phyloP scores from a whole-genome alignment of 2,797 vertebrate species.

The Gephyroberyx darwinii region DNA sequence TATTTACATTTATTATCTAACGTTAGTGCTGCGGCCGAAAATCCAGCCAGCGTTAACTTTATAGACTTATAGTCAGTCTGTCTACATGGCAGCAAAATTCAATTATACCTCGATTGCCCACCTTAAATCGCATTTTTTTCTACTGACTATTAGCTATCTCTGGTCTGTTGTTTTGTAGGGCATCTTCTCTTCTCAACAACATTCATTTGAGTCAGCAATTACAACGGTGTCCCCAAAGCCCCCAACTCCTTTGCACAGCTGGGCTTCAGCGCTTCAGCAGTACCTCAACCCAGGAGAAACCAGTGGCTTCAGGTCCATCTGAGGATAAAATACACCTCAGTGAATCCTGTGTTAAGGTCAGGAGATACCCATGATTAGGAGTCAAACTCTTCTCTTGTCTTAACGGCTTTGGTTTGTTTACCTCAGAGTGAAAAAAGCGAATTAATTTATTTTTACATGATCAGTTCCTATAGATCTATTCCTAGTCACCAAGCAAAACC shows the following conservation, averaged over 20 bases:
- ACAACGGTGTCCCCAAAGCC: conserved; percentile 13
- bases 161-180: conserved; percentile 54
- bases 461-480: neutral
- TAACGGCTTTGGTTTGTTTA: neutral
- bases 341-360: conserved; percentile 83
- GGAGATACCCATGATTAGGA: neutral
- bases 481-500: no score
- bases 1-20: no score
- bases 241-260: conserved; percentile 9
- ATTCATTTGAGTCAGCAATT: conserved; percentile 29
- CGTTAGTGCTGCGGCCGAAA: no score
- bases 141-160: conserved; percentile 7
- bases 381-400: neutral
- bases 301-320: conserved; percentile 16
- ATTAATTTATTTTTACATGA: neutral
- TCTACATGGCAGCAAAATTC: neutral
- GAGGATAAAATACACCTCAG: conserved; percentile 75
- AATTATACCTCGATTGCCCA: neutral
- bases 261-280: conserved; percentile 61
- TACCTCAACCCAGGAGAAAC: conserved; percentile 58
- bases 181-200: conserved; percentile 45
- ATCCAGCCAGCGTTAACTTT: no score
- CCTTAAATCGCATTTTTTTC: neutral
- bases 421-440: neutral
- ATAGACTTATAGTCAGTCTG: neutral